Conservation (phyloP, 1,140 invertebrate genomes). For the Macrotrachela quadricornifera region DNA sequence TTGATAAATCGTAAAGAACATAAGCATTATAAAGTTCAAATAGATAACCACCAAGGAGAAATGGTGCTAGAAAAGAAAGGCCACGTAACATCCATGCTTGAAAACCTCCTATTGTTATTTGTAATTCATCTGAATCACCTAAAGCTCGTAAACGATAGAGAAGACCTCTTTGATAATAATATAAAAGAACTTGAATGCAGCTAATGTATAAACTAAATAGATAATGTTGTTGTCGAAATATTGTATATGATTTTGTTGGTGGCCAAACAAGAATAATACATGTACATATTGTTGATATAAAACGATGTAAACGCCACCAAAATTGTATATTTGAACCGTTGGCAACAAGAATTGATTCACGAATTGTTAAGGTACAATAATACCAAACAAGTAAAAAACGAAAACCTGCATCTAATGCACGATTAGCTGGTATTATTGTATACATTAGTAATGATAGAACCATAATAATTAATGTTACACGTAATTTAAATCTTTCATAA, state of each 20-base stretch:
- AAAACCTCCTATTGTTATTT: slow-evolving; percentile 96
- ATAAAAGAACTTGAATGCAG: slow-evolving; percentile 56
- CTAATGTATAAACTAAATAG: slow-evolving; percentile 33
- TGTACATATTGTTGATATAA: slow-evolving; percentile 40
- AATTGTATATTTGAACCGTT: slow-evolving; percentile 50
- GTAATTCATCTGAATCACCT: slow-evolving; percentile 80
- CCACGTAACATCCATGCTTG: slow-evolving; percentile 99
- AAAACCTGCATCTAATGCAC: slow-evolving; percentile 70
- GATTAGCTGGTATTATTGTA: slow-evolving; percentile 46
- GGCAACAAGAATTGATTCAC: slow-evolving; percentile 70
- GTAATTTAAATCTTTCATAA: slow-evolving; percentile 90
- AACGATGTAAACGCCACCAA: slow-evolving; percentile 95
- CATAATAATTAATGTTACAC: slow-evolving; percentile 74
- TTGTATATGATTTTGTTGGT: slow-evolving; percentile 65
- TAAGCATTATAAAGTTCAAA: slow-evolving; percentile 65
- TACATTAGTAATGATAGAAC: slow-evolving; percentile 61
- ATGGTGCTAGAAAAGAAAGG: slow-evolving; percentile 76
- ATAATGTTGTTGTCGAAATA: slow-evolving; percentile 52
- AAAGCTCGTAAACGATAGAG: slow-evolving; percentile 66
- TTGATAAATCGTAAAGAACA: slow-evolving; percentile 51
- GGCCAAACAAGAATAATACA: slow-evolving; percentile 29
- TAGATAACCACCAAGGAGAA: slow-evolving; percentile 72
- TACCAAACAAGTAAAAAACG: slow-evolving; percentile 98
- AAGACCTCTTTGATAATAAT: slow-evolving; percentile 83
- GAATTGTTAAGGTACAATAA: slow-evolving; percentile 93